phyloP scores from a whole-genome alignment of 2,797 vertebrate species.

The Otolemur crassicaudatus region DNA sequence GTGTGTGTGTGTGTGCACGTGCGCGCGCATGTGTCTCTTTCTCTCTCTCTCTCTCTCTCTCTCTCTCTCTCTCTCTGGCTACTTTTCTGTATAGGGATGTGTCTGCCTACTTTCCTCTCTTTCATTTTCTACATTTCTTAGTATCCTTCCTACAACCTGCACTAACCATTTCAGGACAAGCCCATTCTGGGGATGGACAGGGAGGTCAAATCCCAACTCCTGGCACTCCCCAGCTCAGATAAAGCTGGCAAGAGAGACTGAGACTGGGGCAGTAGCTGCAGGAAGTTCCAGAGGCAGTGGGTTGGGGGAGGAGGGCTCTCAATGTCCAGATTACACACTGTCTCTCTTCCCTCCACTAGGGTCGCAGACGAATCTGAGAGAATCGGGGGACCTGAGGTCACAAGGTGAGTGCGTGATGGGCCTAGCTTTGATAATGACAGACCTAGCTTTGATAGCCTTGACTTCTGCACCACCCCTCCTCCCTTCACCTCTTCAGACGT shows the following conservation, averaged over 20 bases:
- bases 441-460: no score
- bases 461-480: no score
- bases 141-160: slow-evolving; percentile 38
- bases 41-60: not conserved
- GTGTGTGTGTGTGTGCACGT: rapidly evolving
- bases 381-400: slow-evolving; percentile 98
- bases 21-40: no score
- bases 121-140: slow-evolving; percentile 13
- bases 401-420: slow-evolving; percentile 90
- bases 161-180: slow-evolving; percentile 54
- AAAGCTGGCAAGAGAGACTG: not conserved
- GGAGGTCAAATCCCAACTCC: not conserved
- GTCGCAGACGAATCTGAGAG: slow-evolving; percentile 99
- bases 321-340: not conserved
- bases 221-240: not conserved
- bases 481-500: not conserved
- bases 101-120: not conserved
- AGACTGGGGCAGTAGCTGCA: not conserved
- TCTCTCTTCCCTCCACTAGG: slow-evolving; percentile 82
- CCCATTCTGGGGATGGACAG: not conserved
- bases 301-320: not conserved
- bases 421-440: not conserved
- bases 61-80: not conserved
- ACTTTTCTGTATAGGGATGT: not conserved
- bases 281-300: not conserved